A percentile compares a stretch with the other conserved stretches of the same genome.
These are phyloP conservation scores for Tetropium fuscum DNA, from an alignment of 2,888 invertebrate species.

Conservation along the genomic window DNA sequence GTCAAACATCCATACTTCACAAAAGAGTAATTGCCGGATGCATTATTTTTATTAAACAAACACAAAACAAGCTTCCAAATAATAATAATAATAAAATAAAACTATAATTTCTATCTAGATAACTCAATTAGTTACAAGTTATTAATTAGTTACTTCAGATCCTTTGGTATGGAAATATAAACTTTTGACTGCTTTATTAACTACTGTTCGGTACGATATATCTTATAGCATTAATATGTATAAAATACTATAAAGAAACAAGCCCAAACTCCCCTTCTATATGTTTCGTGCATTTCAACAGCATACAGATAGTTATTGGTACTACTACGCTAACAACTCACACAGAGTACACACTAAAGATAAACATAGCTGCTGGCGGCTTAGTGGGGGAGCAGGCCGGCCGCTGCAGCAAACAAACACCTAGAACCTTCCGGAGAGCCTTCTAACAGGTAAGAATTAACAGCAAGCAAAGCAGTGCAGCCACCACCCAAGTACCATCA, in stretches of 20 bases:
- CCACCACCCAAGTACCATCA: slow-evolving; percentile 24
- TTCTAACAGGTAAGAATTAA: slow-evolving; percentile 37
- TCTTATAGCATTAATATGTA: slow-evolving; percentile 53
- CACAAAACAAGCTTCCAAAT: slow-evolving; percentile 11
- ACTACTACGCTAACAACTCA: slow-evolving; percentile 42
- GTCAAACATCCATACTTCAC: slow-evolving; percentile 54
- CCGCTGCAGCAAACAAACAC: slow-evolving; percentile 46
- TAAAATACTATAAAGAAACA: slow-evolving; percentile 59
- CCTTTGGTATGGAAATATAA: slow-evolving; percentile 47
- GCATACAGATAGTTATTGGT: slow-evolving; percentile 73
- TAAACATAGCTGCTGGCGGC: slow-evolving; percentile 45
- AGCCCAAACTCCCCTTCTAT: slow-evolving; percentile 79
- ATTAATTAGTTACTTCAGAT: slow-evolving; percentile 33
- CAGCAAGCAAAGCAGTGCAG: slow-evolving; percentile 40
- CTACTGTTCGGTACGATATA: slow-evolving; percentile 48
- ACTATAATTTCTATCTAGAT: slow-evolving; percentile 27
- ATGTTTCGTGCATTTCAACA: slow-evolving; percentile 91
- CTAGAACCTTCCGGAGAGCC: slow-evolving; percentile 43
- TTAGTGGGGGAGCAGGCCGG: slow-evolving; percentile 45
- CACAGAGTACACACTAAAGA: slow-evolving; percentile 40
- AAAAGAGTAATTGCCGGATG: slow-evolving; percentile 26
- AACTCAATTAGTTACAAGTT: slow-evolving; percentile 3
- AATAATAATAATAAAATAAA: slow-evolving; percentile 31
- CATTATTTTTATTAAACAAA: slow-evolving; percentile 21
- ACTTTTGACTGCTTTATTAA: slow-evolving; percentile 52